Base-by-base conservation (phyloP, 2,113 vertebrate species). In the Trematocara stigmaticum region DNA sequence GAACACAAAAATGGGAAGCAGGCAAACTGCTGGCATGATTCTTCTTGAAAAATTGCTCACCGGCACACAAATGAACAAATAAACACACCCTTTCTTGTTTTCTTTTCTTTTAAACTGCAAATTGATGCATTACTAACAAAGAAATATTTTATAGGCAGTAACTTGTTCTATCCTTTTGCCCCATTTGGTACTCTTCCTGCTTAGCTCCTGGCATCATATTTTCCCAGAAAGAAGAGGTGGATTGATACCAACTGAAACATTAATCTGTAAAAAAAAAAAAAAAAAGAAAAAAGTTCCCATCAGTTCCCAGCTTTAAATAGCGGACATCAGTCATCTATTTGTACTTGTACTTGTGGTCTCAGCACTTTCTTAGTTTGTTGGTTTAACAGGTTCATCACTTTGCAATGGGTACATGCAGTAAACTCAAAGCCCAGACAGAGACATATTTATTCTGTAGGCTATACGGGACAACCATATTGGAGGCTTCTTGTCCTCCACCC, bases 401-500 rank as follows among this genome's bases (percentile, higher is more conserved):
- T 52, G 29, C 53, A 71, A 3, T 23, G 57, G n/a, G 18, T 47
- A 64, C 35, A 34, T 20, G 61, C 52, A 84, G 66, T 57, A 31
- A 88, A 86, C 42, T 59, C 45, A 45, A 86, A 89, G 79, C 34
- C 18, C 7, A 3, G 66, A 88, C 49, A 55, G 79, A 84, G 52
- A 51, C 10, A 38, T 88, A 51, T 74, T 61, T 71, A 79, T 42
- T 87, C 69, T 81, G 13, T 52, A 79, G 69, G 4, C 9, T 47
- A 10, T 81, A 85, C 3, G 34, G 35, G 42, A 52, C 52, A n/a
- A 52, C 47, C 49, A 74, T 76, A 71, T 66, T 87, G 55, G 45
- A 81, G 42, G 66, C 90, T 92, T 84, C 84, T 88, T 79, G 84
- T 90, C 78, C 64, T 87, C 69, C 71, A 85, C 85, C 86, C 81